Evolutionary conservation across 2,797 vertebrate species (phyloP), one percentile per base, ranked within the genome.

Genomic region (Tamandua tetradactyla): DNA sequence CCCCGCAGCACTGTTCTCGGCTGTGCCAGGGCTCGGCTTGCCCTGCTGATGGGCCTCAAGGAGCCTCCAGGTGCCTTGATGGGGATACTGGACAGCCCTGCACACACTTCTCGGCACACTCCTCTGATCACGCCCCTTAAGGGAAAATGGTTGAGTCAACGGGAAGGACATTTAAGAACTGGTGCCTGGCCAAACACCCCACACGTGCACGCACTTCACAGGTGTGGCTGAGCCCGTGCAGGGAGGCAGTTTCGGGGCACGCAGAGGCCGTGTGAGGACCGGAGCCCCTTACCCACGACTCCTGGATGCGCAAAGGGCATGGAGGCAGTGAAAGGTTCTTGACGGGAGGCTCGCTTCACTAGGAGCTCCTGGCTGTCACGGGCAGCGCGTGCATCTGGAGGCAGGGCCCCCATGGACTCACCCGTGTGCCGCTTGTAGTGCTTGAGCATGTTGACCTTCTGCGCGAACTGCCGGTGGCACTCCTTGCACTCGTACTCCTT

Each of bases 361-460:
- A 14, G 6, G 27, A 27, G 13, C 5, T 72, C 27, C 32, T 2
- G 13, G 37, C 47, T 25, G 18, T 23, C 1, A 52, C 18, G 17
- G 18, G 44, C 7, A 11, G 44, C 5, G 44, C 11, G 44, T 7
- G 44, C 44, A 47, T 7, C 11, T 47, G 44, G 44, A 11, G 11
- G 44, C 44, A 7, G 44, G 11, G n/a, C n/a, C n/a, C n/a, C n/a
- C n/a, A n/a, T n/a, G 52, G 20, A 66, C 98, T 98, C 96, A 99
- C 99, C 99, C 0, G 99, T 99, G 95, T 99, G 99, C 75, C 99
- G 98, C 98, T 99, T 99, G 98, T 99, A 99, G 97, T 99, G 99
- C 91, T 99, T 99, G 91, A 99, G 98, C 99, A 99, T 99, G 98
- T 99, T 99, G 98, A 99, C 99, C 95, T 99, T 99, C 97, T 99